phyloP scores from a whole-genome alignment of 2,113 vertebrate genomes.

The Pao palembangensis region DNA sequence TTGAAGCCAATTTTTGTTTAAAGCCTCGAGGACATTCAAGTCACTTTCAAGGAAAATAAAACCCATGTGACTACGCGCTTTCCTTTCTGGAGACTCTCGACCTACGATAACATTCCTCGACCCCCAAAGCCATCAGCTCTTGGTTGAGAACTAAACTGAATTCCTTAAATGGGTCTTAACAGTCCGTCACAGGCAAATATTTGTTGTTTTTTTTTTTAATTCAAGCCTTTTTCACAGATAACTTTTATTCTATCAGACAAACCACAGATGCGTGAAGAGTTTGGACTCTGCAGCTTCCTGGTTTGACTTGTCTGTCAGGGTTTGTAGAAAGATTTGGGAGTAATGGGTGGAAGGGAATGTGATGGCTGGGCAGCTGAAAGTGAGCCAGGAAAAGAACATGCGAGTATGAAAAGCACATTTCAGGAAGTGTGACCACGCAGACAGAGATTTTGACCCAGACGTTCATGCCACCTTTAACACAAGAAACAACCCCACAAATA shows the following conservation, averaged over 20 bases:
- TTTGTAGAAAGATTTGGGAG: slow-evolving; percentile 38
- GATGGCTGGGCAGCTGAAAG: slow-evolving; percentile 41
- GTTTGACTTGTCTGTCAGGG: slow-evolving; percentile 55
- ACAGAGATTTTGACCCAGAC: no score
- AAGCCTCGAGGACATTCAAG: slow-evolving; percentile 18
- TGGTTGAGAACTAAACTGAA: slow-evolving; percentile 2
- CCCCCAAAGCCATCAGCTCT: background rate
- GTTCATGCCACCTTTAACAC: no score
- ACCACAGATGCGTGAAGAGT: slow-evolving; percentile 16
- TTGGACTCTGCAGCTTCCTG: slow-evolving; percentile 46
- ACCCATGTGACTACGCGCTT: slow-evolving; percentile 12
- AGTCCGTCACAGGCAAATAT: slow-evolving; percentile 10
- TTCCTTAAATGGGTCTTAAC: background rate
- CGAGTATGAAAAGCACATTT: background rate
- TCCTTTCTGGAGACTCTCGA: slow-evolving; percentile 14
- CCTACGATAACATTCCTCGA: background rate
- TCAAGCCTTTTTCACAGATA: background rate
- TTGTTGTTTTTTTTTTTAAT: background rate
- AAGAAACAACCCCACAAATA: no score
- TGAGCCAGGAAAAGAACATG: slow-evolving; percentile 18
- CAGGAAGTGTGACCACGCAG: no score
- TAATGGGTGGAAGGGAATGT: slow-evolving; percentile 72
- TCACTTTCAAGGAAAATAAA: slow-evolving; percentile 39
- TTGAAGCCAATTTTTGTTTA: slow-evolving; percentile 22
- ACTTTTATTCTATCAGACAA: slow-evolving; percentile 15